phyloP scores from a whole-genome alignment of 2,797 vertebrate species.

The Erithacus rubecula region DNA sequence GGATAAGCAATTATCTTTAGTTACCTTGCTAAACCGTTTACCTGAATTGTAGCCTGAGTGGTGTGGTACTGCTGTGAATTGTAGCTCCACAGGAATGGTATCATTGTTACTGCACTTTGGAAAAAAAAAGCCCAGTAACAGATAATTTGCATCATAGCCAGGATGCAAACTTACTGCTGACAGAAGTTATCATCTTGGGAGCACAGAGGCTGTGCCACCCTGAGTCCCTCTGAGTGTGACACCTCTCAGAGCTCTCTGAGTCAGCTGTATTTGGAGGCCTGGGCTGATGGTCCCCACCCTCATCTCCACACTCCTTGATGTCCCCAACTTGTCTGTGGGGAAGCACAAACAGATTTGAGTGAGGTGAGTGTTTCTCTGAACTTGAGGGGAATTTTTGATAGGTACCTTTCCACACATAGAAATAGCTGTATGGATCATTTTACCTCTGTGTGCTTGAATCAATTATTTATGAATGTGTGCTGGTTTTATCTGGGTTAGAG shows the following conservation, averaged over 20 bases:
- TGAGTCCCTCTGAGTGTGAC: neutral
- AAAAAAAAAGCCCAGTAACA: neutral
- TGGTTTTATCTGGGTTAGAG: neutral
- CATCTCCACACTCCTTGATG: neutral
- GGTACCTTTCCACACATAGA: neutral
- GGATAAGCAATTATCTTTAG: neutral
- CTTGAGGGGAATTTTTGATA: neutral
- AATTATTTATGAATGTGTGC: too few species aligned
- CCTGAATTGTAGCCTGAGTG: neutral
- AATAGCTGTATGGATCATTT: neutral
- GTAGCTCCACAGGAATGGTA: neutral
- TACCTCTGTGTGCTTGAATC: neutral
- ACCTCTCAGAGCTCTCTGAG: neutral
- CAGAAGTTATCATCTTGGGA: neutral
- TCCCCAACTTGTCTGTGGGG: fast-evolving
- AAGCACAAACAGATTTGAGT: neutral
- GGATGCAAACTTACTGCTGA: neutral
- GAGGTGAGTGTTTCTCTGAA: neutral
- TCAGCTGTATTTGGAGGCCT: neutral
- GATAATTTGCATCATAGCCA: neutral
- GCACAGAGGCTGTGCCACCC: neutral
- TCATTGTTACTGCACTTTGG: neutral
- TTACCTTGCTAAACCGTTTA: neutral
- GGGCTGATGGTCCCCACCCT: fast-evolving
- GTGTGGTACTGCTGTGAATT: neutral